These are phyloP conservation scores for Prunella strophiata DNA, from an alignment of 2,797 vertebrate genomes.

Conservation along the genomic window DNA sequence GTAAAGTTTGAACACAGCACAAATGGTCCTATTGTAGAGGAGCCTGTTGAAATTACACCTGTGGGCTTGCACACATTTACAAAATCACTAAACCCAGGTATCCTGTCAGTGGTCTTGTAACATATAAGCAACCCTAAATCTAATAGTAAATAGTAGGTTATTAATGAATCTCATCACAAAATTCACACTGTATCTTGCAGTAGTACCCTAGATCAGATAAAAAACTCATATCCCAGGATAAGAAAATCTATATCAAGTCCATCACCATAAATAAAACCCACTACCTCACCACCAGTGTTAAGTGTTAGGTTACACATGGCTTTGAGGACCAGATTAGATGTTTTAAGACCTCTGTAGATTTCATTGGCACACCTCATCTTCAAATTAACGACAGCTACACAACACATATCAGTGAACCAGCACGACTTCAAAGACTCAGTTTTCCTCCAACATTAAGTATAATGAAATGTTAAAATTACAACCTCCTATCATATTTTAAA, in stretches of 20 bases:
- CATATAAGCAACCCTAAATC: not conserved
- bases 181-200: not conserved
- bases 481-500: not conserved
- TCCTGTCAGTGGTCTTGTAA: not conserved
- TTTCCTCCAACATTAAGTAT: not conserved
- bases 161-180: not conserved
- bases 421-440: not conserved
- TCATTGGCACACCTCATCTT: not conserved
- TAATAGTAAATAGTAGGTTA: not conserved
- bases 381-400: not conserved
- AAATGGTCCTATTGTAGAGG: not conserved
- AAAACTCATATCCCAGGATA: not conserved
- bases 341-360: not conserved
- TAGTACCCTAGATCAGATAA: not conserved
- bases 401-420: not conserved
- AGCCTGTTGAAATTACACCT: not conserved
- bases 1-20: not conserved
- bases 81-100: not conserved
- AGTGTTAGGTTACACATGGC: accelerated
- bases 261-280: not conserved
- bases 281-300: not conserved
- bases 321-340: not conserved
- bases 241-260: not conserved
- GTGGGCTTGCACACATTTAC: not conserved
- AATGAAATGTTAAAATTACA: constrained; percentile 8